Conservation (phyloP, 92 coral and sea anemone species). For the Metridium senile region DNA sequence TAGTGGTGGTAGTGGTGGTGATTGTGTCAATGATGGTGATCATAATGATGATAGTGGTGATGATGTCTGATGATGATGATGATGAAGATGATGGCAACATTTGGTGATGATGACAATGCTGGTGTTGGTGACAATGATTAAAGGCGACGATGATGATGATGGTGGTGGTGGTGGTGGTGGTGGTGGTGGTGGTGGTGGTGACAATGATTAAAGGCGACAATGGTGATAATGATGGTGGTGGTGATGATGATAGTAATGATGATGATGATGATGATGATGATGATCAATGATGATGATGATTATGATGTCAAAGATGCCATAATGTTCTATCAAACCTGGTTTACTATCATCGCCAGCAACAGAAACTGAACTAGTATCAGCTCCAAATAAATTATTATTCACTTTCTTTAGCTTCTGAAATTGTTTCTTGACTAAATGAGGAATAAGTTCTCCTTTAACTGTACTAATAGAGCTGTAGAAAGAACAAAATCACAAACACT, state of each 20-base stretch:
- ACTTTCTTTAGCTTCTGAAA: slow-evolving; percentile 72
- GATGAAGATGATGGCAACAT: too few species aligned
- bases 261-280: not conserved
- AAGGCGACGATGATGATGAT: not conserved
- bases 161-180: not conserved
- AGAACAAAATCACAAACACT: not conserved
- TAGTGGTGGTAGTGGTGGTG: not conserved
- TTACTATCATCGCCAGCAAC: slow-evolving; percentile 69
- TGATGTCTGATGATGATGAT: not conserved
- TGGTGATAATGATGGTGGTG: not conserved
- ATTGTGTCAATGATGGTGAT: not conserved
- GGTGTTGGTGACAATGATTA: not conserved
- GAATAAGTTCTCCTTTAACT: slow-evolving; percentile 92
- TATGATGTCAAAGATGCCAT: not conserved
- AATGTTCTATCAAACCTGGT: slow-evolving; percentile 49
- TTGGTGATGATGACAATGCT: not conserved
- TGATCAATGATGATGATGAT: not conserved
- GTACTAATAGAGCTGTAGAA: slow-evolving; percentile 72
- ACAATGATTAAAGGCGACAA: not conserved
- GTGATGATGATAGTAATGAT: not conserved
- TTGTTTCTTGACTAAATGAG: slow-evolving; percentile 89
- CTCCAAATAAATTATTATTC: slow-evolving; percentile 30
- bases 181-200: not conserved
- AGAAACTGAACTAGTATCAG: slow-evolving; percentile 57
- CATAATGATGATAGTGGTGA: not conserved